Conservation (phyloP, 2,113 vertebrate genomes). For the Grammomys dolichurus region DNA sequence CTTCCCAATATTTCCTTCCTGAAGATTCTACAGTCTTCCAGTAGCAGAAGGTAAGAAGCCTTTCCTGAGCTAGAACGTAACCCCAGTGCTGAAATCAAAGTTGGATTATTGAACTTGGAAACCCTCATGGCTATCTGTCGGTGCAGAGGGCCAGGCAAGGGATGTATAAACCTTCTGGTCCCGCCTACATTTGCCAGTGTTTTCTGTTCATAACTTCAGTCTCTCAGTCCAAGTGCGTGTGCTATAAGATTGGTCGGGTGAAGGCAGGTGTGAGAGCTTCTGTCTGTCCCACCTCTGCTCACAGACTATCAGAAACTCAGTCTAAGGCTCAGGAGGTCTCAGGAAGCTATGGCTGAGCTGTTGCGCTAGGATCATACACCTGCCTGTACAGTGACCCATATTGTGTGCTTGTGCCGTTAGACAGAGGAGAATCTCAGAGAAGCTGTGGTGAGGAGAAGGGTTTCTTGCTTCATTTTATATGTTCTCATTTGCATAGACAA, state of each 20-base stretch:
- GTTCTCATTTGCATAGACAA: not conserved
- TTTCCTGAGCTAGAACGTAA: not conserved
- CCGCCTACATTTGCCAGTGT: not conserved
- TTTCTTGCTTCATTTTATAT: not conserved
- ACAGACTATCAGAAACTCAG: not conserved
- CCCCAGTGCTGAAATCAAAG: not conserved
- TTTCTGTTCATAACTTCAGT: not conserved
- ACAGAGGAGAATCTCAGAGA: not conserved
- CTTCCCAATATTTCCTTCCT: too few species aligned
- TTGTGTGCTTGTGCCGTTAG: rapidly evolving
- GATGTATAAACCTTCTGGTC: not conserved
- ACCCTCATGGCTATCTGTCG: not conserved
- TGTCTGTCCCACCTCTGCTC: not conserved
- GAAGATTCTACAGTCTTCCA: not conserved
- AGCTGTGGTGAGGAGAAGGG: not conserved
- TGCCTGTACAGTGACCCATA: not conserved
- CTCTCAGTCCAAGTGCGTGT: not conserved
- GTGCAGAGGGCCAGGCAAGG: not conserved
- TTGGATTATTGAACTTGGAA: not conserved
- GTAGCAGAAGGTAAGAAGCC: not conserved
- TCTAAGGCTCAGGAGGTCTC: not conserved
- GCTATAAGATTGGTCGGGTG: not conserved
- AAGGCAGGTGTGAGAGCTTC: not conserved
- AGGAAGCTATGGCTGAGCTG: not conserved
- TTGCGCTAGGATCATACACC: rapidly evolving